Percentiles rank a stretch among this genome's conserved stretches.
phyloP scores from a whole-genome alignment of 2,113 vertebrate genomes.

The Phyllostomus hastatus region DNA sequence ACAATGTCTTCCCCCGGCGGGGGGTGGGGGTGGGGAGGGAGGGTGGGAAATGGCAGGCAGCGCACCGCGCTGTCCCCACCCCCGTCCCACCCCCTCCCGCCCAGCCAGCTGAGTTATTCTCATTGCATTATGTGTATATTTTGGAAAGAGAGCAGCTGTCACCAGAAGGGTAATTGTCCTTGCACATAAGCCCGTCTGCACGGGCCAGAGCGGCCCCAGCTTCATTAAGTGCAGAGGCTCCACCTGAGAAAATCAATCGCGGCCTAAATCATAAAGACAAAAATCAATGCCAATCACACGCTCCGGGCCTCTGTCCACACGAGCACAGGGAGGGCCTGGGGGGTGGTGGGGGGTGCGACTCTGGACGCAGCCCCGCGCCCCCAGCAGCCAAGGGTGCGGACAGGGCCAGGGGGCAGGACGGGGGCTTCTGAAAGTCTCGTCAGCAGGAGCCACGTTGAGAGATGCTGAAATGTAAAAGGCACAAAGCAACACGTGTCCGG shows the following conservation, averaged over 20 bases:
- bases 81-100: not conserved
- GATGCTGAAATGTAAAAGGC: not conserved
- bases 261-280: slow-evolving; percentile 48
- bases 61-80: not conserved
- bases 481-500: not conserved
- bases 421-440: not conserved
- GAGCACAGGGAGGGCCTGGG: rapidly evolving
- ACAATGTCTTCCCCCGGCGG: not conserved
- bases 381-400: not conserved
- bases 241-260: slow-evolving; percentile 68
- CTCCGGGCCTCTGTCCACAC: not conserved
- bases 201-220: not conserved
- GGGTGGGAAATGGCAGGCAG: not conserved
- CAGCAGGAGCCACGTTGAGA: rapidly evolving
- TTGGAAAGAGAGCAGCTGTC: slow-evolving; percentile 33
- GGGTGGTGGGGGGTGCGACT: not conserved
- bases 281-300: slow-evolving; percentile 42
- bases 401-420: rapidly evolving
- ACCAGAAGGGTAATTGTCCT: slow-evolving; percentile 63
- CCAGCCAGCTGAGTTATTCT: not conserved
- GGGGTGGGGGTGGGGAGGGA: no score
- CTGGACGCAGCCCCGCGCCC: not conserved
- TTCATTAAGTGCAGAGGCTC: slow-evolving; percentile 61
- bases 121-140: slow-evolving; percentile 8
- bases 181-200: not conserved